These are phyloP conservation scores for Invenusta paracnida DNA, from an alignment of 2,888 invertebrate species.

Conservation along the genomic window DNA sequence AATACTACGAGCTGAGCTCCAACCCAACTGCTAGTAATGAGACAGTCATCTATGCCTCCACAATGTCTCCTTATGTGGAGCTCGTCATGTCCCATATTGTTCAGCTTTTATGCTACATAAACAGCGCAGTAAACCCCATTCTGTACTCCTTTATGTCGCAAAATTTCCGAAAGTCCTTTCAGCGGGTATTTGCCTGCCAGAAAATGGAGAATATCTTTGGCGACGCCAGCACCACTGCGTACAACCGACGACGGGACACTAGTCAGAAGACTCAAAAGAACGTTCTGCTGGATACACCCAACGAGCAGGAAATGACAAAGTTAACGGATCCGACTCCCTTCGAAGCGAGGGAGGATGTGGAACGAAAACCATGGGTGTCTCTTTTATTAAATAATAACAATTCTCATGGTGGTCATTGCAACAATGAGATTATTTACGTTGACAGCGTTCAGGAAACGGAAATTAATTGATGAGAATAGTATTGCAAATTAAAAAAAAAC, in stretches of 20 bases:
- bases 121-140: conserved; percentile 37
- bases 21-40: not conserved
- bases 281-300: not conserved
- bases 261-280: not conserved
- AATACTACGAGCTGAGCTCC: not conserved
- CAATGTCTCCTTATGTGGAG: not conserved
- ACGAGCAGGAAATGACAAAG: not conserved
- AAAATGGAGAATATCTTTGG: not conserved
- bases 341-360: not conserved
- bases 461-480: no score
- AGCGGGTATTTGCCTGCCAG: not conserved
- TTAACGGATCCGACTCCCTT: not conserved
- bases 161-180: conserved; percentile 24
- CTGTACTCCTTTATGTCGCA: conserved; percentile 38
- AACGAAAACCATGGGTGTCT: not conserved
- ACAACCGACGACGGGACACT: not conserved
- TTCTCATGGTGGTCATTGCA: not conserved
- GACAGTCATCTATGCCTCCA: not conserved
- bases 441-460: not conserved
- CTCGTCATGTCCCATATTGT: not conserved
- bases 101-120: not conserved
- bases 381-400: not conserved
- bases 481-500: no score
- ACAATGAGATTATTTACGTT: not conserved
- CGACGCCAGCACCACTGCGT: not conserved